Percentiles rank a stretch among this genome's conserved stretches.
These are phyloP conservation scores for Lampropteryx suffumata DNA, from an alignment of 2,888 invertebrate species.

Conservation along the genomic window DNA sequence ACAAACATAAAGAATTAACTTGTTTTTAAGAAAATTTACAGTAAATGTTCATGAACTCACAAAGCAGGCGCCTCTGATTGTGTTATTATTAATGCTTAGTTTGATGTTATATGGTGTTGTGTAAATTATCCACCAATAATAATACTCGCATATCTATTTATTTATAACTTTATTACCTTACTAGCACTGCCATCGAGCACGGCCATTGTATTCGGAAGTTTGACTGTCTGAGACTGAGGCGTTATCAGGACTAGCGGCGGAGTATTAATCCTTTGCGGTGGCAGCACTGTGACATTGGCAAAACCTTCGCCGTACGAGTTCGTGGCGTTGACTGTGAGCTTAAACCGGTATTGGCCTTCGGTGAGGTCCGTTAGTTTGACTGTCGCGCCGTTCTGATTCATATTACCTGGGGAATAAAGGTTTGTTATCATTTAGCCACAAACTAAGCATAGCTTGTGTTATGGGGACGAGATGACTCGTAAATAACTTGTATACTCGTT, in stretches of 20 bases:
- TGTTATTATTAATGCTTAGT: too few relatives aligned
- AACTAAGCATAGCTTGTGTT: too few relatives aligned
- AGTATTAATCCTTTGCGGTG: constrained; percentile 91
- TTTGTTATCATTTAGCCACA: too few relatives aligned
- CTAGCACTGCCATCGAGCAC: constrained; percentile 94
- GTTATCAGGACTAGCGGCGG: constrained; percentile 93
- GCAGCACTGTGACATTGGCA: constrained; percentile 95
- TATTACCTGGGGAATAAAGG: constrained; percentile 81
- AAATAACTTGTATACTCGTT: too few relatives aligned
- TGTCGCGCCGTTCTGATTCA: constrained; percentile 92
- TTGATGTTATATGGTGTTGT: too few relatives aligned
- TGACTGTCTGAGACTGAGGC: constrained; percentile 92
- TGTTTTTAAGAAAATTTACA: too few relatives aligned
- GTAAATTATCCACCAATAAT: too few relatives aligned
- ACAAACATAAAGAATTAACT: too few relatives aligned
- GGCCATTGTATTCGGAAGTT: constrained; percentile 94
- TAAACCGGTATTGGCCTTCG: constrained; percentile 94
- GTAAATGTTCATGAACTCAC: too few relatives aligned
- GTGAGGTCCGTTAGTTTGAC: constrained; percentile 92
- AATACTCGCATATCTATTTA: too few relatives aligned
- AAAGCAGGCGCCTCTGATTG: too few relatives aligned
- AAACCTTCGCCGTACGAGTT: constrained; percentile 90
- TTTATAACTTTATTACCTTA: constrained; percentile 59
- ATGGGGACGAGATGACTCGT: too few relatives aligned
- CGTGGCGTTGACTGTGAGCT: constrained; percentile 90